These are phyloP conservation scores for Zoanthus gigantus DNA, from an alignment of 92 coral and sea anemone species.

Conservation along the genomic window DNA sequence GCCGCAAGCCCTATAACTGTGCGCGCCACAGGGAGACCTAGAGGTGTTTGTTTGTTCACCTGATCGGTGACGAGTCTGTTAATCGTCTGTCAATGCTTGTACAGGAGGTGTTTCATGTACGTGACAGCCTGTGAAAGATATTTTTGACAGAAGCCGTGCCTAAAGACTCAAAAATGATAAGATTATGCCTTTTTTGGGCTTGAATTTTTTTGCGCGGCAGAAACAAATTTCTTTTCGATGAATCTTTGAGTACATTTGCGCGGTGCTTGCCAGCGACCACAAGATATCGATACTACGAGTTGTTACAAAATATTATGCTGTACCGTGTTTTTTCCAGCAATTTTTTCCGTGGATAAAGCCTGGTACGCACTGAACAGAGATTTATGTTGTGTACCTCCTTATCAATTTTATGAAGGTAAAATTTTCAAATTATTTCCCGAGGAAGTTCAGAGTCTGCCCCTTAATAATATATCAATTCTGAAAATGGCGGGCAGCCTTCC, in stretches of 20 bases:
- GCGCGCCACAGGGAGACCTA: no score
- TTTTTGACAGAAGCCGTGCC: no score
- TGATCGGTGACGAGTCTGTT: no score
- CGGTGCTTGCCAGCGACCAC: neutral
- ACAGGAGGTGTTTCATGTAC: no score
- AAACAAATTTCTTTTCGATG: neutral
- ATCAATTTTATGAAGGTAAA: neutral
- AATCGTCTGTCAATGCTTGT: no score
- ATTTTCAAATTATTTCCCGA: slow-evolving; percentile 7
- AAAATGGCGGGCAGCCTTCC: neutral
- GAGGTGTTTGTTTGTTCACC: no score
- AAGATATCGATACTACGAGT: neutral
- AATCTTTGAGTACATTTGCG: neutral
- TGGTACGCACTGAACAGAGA: slow-evolving; percentile 4
- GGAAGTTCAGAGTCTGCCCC: neutral
- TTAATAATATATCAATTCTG: neutral
- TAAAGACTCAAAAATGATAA: no score
- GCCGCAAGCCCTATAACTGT: no score
- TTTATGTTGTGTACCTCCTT: neutral
- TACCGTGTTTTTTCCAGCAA: neutral
- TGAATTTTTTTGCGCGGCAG: neutral
- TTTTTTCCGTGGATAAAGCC: neutral
- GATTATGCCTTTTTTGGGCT: no score
- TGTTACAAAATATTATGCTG: slow-evolving; percentile 1
- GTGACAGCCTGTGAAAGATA: no score